Conservation (phyloP, 1,140 invertebrate species). For the Delia radicum region DNA sequence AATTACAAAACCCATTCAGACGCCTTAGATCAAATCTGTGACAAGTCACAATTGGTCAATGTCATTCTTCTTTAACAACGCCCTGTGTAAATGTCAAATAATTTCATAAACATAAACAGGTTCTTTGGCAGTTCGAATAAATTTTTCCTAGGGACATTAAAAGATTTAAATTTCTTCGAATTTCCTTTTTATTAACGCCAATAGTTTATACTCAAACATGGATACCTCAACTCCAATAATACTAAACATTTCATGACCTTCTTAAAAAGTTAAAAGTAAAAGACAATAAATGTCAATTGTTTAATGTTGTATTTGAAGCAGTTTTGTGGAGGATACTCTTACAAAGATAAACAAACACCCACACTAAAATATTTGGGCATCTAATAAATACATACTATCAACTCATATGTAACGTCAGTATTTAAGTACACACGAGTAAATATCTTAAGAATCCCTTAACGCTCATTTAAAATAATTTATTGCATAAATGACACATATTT, state of each 20-base stretch:
- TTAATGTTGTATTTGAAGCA: not conserved
- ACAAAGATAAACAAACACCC: not conserved
- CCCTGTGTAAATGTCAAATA: too few species aligned
- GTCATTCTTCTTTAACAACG: too few species aligned
- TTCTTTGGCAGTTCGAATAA: too few species aligned
- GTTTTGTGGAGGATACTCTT: not conserved
- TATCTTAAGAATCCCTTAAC: constrained; percentile 32
- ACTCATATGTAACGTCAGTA: not conserved
- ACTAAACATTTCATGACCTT: not conserved
- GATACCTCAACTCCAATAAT: not conserved
- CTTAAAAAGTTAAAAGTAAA: not conserved
- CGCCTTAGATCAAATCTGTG: too few species aligned
- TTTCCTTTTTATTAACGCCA: not conserved
- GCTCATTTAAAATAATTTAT: constrained; percentile 56
- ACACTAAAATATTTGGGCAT: not conserved
- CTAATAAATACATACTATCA: too few species aligned
- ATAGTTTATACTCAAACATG: not conserved
- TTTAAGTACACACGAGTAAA: not conserved
- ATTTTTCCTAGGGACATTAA: too few species aligned
- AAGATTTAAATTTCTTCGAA: too few species aligned
- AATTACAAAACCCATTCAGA: too few species aligned
- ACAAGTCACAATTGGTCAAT: too few species aligned
- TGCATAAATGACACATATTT: constrained; percentile 50
- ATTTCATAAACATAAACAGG: too few species aligned
- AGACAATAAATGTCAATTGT: constrained; percentile 23